Conservation (phyloP, 2,888 invertebrate species). For the Rotaria socialis region DNA sequence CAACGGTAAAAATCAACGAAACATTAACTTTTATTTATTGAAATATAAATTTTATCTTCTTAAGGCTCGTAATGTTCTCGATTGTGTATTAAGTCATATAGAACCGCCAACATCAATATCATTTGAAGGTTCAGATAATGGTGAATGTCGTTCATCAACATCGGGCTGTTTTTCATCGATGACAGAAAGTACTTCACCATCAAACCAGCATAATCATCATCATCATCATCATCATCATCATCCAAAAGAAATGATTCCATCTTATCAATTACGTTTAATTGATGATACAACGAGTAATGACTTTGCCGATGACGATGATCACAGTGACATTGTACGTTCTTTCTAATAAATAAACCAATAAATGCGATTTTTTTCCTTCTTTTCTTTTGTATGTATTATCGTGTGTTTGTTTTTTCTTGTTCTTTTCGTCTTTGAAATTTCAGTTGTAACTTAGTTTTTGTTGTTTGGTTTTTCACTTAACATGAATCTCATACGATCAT, state of each 20-base stretch:
- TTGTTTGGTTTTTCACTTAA: neutral
- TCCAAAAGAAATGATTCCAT: neutral
- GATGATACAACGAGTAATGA: constrained; percentile 19
- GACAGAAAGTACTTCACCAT: neutral
- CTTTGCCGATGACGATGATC: neutral
- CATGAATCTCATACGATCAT: neutral
- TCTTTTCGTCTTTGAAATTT: neutral
- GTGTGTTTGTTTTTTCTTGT: neutral
- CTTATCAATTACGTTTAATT: constrained; percentile 5
- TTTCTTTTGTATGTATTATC: neutral
- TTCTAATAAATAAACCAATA: neutral
- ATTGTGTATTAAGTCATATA: constrained; percentile 11
- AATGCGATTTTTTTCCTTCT: neutral
- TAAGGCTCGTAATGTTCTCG: neutral
- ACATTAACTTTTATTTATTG: neutral
- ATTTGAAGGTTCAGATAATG: neutral
- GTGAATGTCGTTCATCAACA: constrained; percentile 30
- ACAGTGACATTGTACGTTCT: constrained; percentile 23
- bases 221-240: neutral
- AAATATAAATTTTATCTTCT: too few relatives aligned
- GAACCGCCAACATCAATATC: constrained; percentile 3
- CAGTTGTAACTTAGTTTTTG: constrained; percentile 21
- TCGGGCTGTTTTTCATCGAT: constrained; percentile 20
- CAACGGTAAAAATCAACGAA: neutral
- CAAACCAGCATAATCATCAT: neutral